A percentile compares a stretch with the other conserved stretches of the same genome.
These are phyloP conservation scores for Melopsittacus undulatus DNA, from an alignment of 2,797 vertebrate species.

Conservation along the genomic window DNA sequence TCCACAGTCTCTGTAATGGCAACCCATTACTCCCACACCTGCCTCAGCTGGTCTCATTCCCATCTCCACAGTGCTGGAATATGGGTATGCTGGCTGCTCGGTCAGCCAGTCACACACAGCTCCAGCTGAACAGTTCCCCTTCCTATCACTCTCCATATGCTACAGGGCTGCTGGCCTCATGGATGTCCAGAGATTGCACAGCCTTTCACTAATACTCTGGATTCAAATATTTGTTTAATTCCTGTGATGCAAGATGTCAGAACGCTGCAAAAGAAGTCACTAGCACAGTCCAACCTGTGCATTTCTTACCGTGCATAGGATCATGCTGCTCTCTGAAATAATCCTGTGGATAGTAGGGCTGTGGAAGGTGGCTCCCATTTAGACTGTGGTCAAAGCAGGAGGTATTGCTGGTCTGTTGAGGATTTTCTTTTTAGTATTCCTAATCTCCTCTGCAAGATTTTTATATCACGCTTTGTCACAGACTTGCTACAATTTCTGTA, in stretches of 20 bases:
- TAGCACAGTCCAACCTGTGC: not conserved
- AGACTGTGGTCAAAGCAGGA: not conserved
- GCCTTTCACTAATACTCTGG: not conserved
- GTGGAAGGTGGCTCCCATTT: not conserved
- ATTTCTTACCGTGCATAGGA: not conserved
- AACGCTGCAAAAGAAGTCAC: not conserved
- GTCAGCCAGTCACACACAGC: not conserved
- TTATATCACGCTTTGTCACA: not conserved
- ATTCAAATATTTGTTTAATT: not conserved
- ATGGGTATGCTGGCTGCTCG: fast-evolving
- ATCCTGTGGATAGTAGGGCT: not conserved
- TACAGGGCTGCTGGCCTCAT: not conserved
- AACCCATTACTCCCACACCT: not conserved
- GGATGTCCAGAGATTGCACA: not conserved
- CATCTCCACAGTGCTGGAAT: not conserved
- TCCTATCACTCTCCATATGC: fast-evolving
- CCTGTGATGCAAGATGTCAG: not conserved
- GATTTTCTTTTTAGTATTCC: not conserved
- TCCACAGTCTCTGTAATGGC: not conserved
- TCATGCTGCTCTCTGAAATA: not conserved
- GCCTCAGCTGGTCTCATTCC: not conserved
- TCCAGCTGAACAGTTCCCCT: not conserved
- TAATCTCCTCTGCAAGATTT: not conserved
- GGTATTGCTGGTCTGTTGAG: not conserved
- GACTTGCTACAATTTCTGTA: not conserved